Conservation (phyloP, 2,888 invertebrate genomes). For the Eristalinus aeneus region DNA sequence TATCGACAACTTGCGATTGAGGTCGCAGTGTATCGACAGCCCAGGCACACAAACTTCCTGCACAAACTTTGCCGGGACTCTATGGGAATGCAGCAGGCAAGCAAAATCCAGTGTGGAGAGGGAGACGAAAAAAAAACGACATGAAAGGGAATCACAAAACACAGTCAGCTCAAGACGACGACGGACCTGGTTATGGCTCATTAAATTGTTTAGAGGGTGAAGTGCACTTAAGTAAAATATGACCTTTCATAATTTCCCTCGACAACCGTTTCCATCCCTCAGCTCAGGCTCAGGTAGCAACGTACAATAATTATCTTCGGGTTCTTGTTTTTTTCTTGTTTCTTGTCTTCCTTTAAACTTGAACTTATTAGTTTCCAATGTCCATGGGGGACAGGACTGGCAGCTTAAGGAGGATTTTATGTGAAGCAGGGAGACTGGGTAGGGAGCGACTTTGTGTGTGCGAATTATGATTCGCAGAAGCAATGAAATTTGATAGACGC, state of each 20-base stretch:
- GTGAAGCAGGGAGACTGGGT: conserved; percentile 39
- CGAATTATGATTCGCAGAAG: conserved; percentile 56
- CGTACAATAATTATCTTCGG: not conserved
- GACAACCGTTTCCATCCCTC: conserved; percentile 30
- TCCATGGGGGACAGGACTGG: not conserved
- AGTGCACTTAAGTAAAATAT: conserved; percentile 70
- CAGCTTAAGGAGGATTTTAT: conserved; percentile 33
- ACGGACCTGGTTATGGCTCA: conserved; percentile 56
- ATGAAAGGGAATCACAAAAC: conserved; percentile 20
- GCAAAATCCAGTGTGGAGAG: not conserved
- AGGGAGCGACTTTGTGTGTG: conserved; percentile 23
- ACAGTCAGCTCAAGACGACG: not conserved
- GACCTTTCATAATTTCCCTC: conserved; percentile 67
- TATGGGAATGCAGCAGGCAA: conserved; percentile 44
- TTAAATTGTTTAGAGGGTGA: conserved; percentile 67
- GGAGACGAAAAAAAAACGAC: conserved; percentile 1
- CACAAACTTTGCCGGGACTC: not conserved
- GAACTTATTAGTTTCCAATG: conserved; percentile 62
- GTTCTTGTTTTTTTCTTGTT: not conserved
- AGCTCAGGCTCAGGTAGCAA: conserved; percentile 40
- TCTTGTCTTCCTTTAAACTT: conserved; percentile 47
- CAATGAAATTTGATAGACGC: not conserved
- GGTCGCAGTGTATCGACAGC: conserved; percentile 53
- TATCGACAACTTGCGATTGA: not conserved
- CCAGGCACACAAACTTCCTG: conserved; percentile 65